phyloP scores from a whole-genome alignment of 2,113 vertebrate genomes.

The Edolisoma coerulescens region DNA sequence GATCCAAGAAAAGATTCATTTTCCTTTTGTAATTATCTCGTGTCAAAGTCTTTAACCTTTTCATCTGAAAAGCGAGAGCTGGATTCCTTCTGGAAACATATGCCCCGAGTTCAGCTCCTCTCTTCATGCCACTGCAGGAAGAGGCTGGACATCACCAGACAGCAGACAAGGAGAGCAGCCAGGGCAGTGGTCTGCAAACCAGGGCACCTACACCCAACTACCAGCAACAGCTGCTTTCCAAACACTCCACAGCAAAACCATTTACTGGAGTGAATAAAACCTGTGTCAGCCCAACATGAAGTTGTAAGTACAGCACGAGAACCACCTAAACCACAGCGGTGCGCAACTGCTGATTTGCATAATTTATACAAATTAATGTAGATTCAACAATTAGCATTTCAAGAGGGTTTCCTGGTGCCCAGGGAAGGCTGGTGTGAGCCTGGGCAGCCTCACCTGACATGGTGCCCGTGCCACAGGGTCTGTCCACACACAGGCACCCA shows the following conservation, averaged over 20 bases:
- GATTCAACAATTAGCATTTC: constrained; percentile 64
- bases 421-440: constrained; percentile 42
- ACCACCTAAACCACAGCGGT: constrained; percentile 50
- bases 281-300: constrained; percentile 45
- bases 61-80: constrained; percentile 23
- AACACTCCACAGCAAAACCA: constrained; percentile 50
- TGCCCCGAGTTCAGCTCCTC: background rate
- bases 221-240: constrained; percentile 44
- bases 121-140: rapidly evolving
- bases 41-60: constrained; percentile 64
- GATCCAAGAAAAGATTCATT: constrained; percentile 53
- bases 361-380: constrained; percentile 71
- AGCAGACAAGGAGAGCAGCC: background rate
- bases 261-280: constrained; percentile 40
- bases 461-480: rapidly evolving
- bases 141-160: background rate
- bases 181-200: background rate
- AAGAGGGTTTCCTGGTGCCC: constrained; percentile 55
- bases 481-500: background rate
- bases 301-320: constrained; percentile 52
- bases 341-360: constrained; percentile 57
- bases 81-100: constrained; percentile 18
- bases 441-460: background rate
- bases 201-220: constrained; percentile 48
- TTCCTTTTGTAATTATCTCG: constrained; percentile 53